Percentiles rank a stretch among this genome's conserved stretches.
These are phyloP conservation scores for Helobdella robusta DNA, from an alignment of 2,888 invertebrate species.

Conservation along the genomic window DNA sequence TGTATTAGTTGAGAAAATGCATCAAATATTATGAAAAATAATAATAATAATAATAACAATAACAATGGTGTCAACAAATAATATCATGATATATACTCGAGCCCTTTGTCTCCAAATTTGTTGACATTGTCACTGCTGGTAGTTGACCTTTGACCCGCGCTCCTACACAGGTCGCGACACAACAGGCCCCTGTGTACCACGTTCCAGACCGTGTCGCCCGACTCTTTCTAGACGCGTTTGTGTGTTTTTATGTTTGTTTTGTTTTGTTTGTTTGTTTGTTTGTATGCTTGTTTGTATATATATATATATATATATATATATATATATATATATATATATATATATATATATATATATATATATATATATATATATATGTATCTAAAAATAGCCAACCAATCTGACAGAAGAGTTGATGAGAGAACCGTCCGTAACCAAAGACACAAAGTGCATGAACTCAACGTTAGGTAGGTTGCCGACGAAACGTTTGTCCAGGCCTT, in stretches of 20 bases:
- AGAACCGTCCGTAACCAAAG: slow-evolving; percentile 65
- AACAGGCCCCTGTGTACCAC: slow-evolving; percentile 24
- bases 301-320: too few relatives aligned
- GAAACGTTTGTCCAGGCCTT: slow-evolving; percentile 17
- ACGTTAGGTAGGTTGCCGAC: slow-evolving; percentile 56
- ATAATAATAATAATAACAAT: too few relatives aligned
- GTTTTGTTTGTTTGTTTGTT: neutral
- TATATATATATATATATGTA: too few relatives aligned
- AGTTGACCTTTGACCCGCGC: too few relatives aligned
- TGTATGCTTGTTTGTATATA: slow-evolving; percentile 11
- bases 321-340: too few relatives aligned
- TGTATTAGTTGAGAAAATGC: too few relatives aligned
- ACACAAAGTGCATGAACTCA: slow-evolving; percentile 66
- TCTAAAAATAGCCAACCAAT: slow-evolving; percentile 21
- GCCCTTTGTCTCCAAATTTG: too few relatives aligned
- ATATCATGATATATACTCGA: too few relatives aligned
- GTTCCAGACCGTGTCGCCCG: slow-evolving; percentile 20
- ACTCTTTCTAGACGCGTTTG: slow-evolving; percentile 31
- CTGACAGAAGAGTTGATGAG: slow-evolving; percentile 53
- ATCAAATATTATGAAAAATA: too few relatives aligned
- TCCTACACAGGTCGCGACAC: slow-evolving; percentile 16
- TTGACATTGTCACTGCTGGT: too few relatives aligned
- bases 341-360: too few relatives aligned
- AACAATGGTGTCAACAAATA: too few relatives aligned
- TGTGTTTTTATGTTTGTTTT: slow-evolving; percentile 14